Evolutionary conservation across 2,888 invertebrate genomes (phyloP), one percentile per base, ranked within the genome.

Genomic region (Tholera decimalis): DNA sequence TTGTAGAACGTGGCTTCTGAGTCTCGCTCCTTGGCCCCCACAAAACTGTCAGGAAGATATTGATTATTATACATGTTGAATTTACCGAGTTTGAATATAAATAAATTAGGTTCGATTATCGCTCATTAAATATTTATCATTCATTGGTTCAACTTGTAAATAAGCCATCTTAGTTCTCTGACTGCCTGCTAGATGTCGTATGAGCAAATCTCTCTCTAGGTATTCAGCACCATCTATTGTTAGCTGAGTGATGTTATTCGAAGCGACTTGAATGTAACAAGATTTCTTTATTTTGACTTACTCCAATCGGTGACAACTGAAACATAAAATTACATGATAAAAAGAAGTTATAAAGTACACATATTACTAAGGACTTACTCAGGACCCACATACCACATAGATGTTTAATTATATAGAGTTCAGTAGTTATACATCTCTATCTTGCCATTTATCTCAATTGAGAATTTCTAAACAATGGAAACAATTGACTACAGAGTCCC

Each of bases 231-330:
- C 79, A 76, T 73, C 78, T 78, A 33, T 60, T 44, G 51, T 50
- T 30, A 63, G 43, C 1, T 44, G 18, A 13, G 9, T 1, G 26
- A 30, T 15, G 56, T 22, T 43, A 22, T 3, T 43, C 4, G 20
- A 51, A 26, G 9, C 9, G 1, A 13, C 22, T 41, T 24, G 24
- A n/a, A 0, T 13, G 4, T 53, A 51, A 13, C 11, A 58, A 26
- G 7, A n/a, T 50, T 46, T 26, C 30, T 41, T 15, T 41, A 41
- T 3, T 18, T 44, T 33, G 3, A 77, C 77, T 79, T 80, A 80
- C 79, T 28, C 39, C 62, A 61, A 49, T 67, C 44, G 26, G 46
- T 46, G 33, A 77, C 0, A 55, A 61, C 79, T 80, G 80, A 63
- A 80, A 80, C 15, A 67, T 15, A 54, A 70, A 53, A 41, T 33